phyloP scores from a whole-genome alignment of 2,113 vertebrate species.

The Boulengeromyrus knoepffleri region DNA sequence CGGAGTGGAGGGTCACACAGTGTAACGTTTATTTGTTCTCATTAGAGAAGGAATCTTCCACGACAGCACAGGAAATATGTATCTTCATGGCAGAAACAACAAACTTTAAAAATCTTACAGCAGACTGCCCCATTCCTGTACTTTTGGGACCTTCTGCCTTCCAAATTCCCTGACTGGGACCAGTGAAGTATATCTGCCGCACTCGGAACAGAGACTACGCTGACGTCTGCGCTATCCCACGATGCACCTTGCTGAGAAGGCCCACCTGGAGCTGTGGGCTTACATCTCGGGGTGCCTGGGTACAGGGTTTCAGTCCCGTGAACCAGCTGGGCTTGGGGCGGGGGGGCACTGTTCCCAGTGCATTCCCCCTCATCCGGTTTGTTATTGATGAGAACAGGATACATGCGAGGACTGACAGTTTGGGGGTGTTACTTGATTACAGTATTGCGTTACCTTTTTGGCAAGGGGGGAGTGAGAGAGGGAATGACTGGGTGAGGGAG shows the following conservation, averaged over 20 bases:
- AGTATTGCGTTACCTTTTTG: constrained; percentile 38
- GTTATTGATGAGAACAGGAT: constrained; percentile 14
- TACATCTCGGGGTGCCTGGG: neutral
- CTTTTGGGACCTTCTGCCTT: neutral
- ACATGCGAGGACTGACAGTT: constrained; percentile 18
- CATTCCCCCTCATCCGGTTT: neutral
- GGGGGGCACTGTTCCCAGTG: neutral
- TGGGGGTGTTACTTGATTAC: constrained; percentile 39
- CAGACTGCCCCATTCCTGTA: neutral
- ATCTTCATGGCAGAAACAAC: constrained; percentile 1
- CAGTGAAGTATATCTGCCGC: neutral
- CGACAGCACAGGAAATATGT: constrained; percentile 3
- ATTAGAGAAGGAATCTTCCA: constrained; percentile 15
- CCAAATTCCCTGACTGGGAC: neutral
- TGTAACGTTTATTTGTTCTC: constrained; percentile 6
- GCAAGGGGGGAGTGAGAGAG: constrained; percentile 27
- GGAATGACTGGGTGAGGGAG: too few relatives aligned
- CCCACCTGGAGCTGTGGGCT: neutral
- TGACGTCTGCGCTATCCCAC: neutral
- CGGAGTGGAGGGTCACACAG: constrained; percentile 10
- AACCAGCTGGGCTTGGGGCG: neutral
- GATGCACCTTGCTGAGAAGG: constrained; percentile 2
- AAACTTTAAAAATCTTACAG: constrained; percentile 1
- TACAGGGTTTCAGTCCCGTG: neutral
- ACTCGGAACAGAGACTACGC: neutral